Percentiles rank a stretch among this genome's conserved stretches.
phyloP scores from a whole-genome alignment of 2,888 invertebrate species.

The Plagodis pulveraria region DNA sequence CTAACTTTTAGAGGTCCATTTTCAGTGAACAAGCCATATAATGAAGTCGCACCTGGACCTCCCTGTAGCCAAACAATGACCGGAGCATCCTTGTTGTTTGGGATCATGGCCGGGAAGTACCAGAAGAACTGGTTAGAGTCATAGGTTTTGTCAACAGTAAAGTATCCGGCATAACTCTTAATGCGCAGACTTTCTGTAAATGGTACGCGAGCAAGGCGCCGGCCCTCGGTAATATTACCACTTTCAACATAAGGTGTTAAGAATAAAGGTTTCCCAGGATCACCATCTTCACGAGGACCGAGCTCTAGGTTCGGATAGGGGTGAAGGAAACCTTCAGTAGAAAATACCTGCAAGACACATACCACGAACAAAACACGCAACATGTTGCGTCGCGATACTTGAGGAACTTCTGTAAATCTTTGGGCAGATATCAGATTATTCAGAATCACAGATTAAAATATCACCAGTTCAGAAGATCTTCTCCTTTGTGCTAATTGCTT shows the following conservation, averaged over 20 bases:
- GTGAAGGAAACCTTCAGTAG: conserved; percentile 60
- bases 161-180: conserved; percentile 91
- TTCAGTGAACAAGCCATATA: conserved; percentile 93
- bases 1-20: conserved; percentile 88
- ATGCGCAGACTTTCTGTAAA: conserved; percentile 85
- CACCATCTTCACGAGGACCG: conserved; percentile 60
- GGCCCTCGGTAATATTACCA: conserved; percentile 88
- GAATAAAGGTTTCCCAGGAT: conserved; percentile 87
- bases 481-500: too few relatives aligned
- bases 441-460: too few relatives aligned
- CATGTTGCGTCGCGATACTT: conserved; percentile 45
- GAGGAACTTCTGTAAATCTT: too few relatives aligned
- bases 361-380: conserved; percentile 44
- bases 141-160: conserved; percentile 91
- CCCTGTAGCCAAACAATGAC: conserved; percentile 94
- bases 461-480: too few relatives aligned
- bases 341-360: conserved; percentile 49
- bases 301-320: conserved; percentile 66
- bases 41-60: conserved; percentile 92
- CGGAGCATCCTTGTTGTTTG: conserved; percentile 84
- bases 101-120: conserved; percentile 92
- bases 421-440: too few relatives aligned
- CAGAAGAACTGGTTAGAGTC: conserved; percentile 96
- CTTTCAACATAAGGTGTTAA: conserved; percentile 90
- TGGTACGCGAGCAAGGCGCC: conserved; percentile 80